Percentiles rank a stretch among this genome's conserved stretches.
These are phyloP conservation scores for Dermochelys coriacea DNA, from an alignment of 2,797 vertebrate species.

Conservation along the genomic window DNA sequence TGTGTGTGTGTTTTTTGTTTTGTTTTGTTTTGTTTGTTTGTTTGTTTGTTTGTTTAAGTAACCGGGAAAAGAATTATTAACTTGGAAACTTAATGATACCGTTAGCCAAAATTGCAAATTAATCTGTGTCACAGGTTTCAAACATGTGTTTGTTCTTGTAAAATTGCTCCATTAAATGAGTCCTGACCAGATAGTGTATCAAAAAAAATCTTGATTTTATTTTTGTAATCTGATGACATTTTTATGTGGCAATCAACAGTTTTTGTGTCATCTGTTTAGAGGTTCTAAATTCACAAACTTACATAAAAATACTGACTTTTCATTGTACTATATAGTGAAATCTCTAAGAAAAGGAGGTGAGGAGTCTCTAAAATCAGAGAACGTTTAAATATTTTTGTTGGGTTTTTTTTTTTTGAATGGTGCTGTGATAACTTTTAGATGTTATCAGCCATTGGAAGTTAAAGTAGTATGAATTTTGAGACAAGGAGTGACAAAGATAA, in stretches of 20 bases:
- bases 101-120: constrained; percentile 58
- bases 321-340: not conserved
- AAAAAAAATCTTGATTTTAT: constrained; percentile 53
- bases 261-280: constrained; percentile 26
- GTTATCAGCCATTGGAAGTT: not conserved
- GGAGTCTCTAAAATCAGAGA: not conserved
- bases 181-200: constrained; percentile 49
- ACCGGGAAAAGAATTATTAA: constrained; percentile 2
- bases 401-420: not conserved
- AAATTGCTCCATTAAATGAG: constrained; percentile 64
- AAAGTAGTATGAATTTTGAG: not conserved
- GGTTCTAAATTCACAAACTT: constrained; percentile 19
- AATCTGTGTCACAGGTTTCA: constrained; percentile 64
- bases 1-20: not conserved
- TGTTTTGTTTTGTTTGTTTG: no score
- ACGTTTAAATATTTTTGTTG: not conserved
- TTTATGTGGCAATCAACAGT: constrained; percentile 14
- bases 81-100: constrained; percentile 42
- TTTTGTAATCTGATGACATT: not conserved
- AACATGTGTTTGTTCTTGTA: constrained; percentile 64
- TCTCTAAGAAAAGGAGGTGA: constrained; percentile 13
- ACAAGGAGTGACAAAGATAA: not conserved
- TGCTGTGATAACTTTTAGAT: not conserved
- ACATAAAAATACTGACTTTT: not conserved
- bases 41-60: not conserved